Evolutionary conservation across 2,888 invertebrate species (phyloP), one percentile per base, ranked within the genome.

Genomic region (Tinea pellionella): DNA sequence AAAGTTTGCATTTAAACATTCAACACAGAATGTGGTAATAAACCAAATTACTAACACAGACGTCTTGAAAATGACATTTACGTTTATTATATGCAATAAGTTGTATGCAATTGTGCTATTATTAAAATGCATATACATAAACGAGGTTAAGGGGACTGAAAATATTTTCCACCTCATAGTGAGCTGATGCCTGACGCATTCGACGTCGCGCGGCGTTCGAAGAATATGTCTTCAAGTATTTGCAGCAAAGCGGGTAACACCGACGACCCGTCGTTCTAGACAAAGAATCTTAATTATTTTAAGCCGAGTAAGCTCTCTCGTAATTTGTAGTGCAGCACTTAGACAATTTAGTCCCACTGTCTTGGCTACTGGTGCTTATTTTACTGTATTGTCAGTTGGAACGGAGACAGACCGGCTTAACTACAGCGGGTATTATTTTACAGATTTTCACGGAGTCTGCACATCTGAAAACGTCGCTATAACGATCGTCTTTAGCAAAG

Each of bases 271-370:
- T 32, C 57, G 57, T 57, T 57, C 57, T 32, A 61, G 71, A 82
- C 79, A 80, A 82, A 80, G 78, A 78, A 77, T 79, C 75, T 81
- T 84, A 85, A 85, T 85, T 57, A 57, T 57, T 82, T 84, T 77
- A 80, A 84, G 78, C 79, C 72, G 74, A 75, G 74, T 74, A 70
- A 75, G 76, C 75, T 75, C 71, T 59, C 59, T 59, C 47, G 47
- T 59, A 59, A 59, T 47, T 59, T 59, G 77, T 80, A 62, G 63
- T 61, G 60, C 61, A 60, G 63, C 63, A 63, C 64, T 63, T 63
- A 63, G 63, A 61, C 62, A 80, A 75, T 77, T 76, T 74, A 78
- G 71, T 77, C 74, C 69, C 59, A 24, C 16, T 55, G 32, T 57
- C 57, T 57, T 57, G 57, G 57, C 57, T 57, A 57, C 57, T 57